Base-by-base conservation (phyloP, 2,113 vertebrate genomes). In the Beaufortia kweichowensis region DNA sequence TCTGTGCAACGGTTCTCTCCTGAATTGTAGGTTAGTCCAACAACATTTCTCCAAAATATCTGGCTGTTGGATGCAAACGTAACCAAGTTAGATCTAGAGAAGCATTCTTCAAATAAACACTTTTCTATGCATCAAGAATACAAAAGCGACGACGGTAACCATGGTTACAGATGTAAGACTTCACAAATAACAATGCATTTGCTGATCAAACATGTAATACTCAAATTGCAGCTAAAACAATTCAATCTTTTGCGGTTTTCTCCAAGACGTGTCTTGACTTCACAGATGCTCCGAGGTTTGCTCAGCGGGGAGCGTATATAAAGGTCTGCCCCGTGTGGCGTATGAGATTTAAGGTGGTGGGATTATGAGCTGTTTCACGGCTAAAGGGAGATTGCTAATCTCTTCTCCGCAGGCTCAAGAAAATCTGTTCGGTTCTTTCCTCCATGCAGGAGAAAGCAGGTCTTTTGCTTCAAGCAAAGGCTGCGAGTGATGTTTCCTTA, bases 381-480 rank as follows among this genome's bases (percentile, higher is more conserved):
- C 74, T 81, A 79, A 76, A 67, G 79, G 56, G 59, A 85, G 84
- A 85, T 85, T 76, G 81, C 79, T 85, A 85, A 83, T 85, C 84
- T 85, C 69, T 57, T 26, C 62, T 78, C 79, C 67, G 31, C 79
- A 83, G 81, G 79, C 77, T 84, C 62, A 71, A 48, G 59, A 71
- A 81, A 81, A 83, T 76, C 76, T 75, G 74, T 74, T 78, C 35
- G 24, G 61, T 28, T 2, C 65, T 74, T 82, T 76, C 59, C 48
- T 79, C 31, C 35, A 72, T 80, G 60, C 33, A n/a, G 59, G 69
- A 80, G 67, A 80, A 60, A 60, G 28, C 53, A 12, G 63, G 63
- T 63, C 23, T 65, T 72, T 33, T 65, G 23, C 14, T 21, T 57
- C 61, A 55, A 26, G 53, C 56, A 55, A 14, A 26, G 12, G 26